These are phyloP conservation scores for Xiphorhynchus erythropygius DNA, from an alignment of 2,797 vertebrate species.

Conservation along the genomic window DNA sequence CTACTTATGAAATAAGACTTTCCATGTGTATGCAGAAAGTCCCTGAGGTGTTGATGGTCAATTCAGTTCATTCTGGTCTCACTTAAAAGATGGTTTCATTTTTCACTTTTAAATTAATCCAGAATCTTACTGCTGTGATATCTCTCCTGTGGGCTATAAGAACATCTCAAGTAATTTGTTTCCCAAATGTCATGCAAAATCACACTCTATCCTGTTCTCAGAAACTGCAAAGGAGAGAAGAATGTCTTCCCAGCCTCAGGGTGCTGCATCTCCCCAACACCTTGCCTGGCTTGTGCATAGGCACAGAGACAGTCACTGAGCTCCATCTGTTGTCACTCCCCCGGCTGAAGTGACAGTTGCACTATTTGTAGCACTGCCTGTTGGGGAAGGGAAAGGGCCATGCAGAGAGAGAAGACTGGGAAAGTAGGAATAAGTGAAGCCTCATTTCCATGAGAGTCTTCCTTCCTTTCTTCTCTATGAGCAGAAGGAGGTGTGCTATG, in stretches of 20 bases:
- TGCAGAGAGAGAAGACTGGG: constrained; percentile 4
- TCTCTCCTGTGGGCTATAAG: neutral
- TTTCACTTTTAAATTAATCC: constrained; percentile 16
- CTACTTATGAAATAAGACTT: neutral
- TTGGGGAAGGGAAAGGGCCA: neutral
- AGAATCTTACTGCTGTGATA: neutral
- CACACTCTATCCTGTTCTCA: neutral
- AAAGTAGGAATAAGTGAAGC: constrained; percentile 31
- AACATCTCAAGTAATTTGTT: neutral
- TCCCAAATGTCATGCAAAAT: constrained; percentile 30
- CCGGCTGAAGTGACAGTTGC: constrained; percentile 17
- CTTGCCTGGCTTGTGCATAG: constrained; percentile 44
- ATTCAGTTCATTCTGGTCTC: neutral
- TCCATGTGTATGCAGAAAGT: neutral
- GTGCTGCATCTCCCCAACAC: constrained; percentile 17
- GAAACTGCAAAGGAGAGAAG: neutral
- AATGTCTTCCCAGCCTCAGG: neutral
- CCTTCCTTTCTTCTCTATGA: neutral
- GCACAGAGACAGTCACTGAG: constrained; percentile 34
- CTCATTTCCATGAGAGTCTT: neutral
- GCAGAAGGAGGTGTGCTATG: neutral
- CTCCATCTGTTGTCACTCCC: constrained; percentile 54
- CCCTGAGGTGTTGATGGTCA: neutral
- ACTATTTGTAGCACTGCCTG: constrained; percentile 18
- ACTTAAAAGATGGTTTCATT: neutral